phyloP scores from a whole-genome alignment of 2,113 vertebrate genomes.

The Coptodon rendalli region DNA sequence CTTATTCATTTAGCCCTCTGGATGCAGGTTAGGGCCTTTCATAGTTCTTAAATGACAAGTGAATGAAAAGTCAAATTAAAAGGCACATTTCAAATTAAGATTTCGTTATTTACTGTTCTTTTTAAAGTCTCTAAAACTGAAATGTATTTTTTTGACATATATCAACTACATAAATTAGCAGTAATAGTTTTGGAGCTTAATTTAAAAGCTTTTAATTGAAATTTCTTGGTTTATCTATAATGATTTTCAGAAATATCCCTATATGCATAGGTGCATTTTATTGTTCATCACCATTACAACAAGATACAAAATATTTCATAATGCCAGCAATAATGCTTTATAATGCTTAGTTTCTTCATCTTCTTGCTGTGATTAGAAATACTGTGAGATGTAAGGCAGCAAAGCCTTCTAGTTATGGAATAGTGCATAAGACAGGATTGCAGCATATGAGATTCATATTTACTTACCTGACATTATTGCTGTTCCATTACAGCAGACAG shows the following conservation, averaged over 20 bases:
- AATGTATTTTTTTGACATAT: neutral
- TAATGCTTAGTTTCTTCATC: neutral
- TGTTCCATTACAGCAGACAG: neutral
- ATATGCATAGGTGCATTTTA: rapidly evolving
- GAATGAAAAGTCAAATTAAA: neutral
- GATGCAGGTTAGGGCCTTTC: neutral
- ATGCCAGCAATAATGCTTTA: rapidly evolving
- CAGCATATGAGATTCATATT: rapidly evolving
- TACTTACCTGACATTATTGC: neutral
- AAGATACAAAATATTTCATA: rapidly evolving
- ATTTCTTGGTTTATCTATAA: rapidly evolving
- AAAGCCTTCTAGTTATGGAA: rapidly evolving
- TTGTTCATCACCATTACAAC: neutral
- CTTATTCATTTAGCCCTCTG: rapidly evolving
- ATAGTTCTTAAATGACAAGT: neutral
- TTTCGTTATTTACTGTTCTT: rapidly evolving
- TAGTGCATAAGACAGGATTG: neutral
- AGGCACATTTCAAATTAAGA: rapidly evolving
- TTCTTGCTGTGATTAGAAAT: neutral
- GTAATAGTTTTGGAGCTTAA: rapidly evolving
- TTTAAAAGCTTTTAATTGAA: neutral
- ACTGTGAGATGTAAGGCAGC: rapidly evolving
- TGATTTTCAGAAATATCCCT: rapidly evolving
- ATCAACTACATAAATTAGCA: rapidly evolving
- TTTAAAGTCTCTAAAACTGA: rapidly evolving